Base-by-base conservation (phyloP, 2,888 invertebrate genomes). In the Lepidonotus clava region DNA sequence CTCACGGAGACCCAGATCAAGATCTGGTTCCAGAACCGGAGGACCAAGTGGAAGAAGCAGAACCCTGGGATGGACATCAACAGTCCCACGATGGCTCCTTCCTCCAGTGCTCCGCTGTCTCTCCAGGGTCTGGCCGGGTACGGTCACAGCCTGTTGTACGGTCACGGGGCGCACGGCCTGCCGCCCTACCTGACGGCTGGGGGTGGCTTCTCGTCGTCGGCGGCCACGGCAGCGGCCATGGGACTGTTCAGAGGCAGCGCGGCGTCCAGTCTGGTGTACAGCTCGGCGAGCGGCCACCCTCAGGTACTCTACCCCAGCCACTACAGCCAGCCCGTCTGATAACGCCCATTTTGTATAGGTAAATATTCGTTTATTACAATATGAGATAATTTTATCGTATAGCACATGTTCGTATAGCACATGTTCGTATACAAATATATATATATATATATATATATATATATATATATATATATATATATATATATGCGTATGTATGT, bases 41-140 rank as follows among this genome's bases (percentile, higher is more conserved):
- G 98, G 90, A 98, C 98, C 91, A 99, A 99, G 95, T 99, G 99
- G 99, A 99, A 99, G 96, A 99, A 99, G 94, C 99, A 99, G 95
- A 99, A 99, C 93, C 99, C 99, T 0, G 99, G 99, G 0, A 96
- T 98, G 96, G 99, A 99, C 94, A 99, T 99, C 6, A 94, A 95
- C 90, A 93, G 93, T 84, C 94, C 94, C 5, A 85, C 85, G 46
- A 51, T 85, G 51, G 46, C 53, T 51, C 80, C 80, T 51, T 80
- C 85, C 51, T 71, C 85, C 85, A 24, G 61, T 66, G 46, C 76
- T 34, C 38, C 85, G 40, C 34, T 66, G 0, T 71, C 71, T 5
- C 41, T 41, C 21, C 46, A 32, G 46, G 71, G 76, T 0, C 28
- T 71, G 24, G 41, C 28, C 0, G 46, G 67, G 4, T 66, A 56